Evolutionary conservation across 2,797 vertebrate genomes (phyloP).

Genomic region (Choloepus didactylus): DNA sequence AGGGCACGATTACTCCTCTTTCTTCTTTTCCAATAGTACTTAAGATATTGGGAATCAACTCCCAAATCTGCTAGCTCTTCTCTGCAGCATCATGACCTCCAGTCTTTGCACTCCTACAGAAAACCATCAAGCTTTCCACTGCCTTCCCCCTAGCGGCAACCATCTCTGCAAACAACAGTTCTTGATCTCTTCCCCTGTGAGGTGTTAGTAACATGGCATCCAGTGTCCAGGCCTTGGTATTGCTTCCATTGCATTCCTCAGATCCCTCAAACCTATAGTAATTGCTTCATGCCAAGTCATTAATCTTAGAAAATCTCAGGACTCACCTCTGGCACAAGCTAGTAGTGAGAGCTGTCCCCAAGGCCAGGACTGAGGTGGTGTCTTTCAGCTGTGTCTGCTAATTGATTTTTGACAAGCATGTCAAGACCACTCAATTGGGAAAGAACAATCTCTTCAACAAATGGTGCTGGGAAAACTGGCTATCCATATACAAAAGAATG

Average conservation of each 20-base stretch:
- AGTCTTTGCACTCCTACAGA: background rate
- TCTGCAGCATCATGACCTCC: slow-evolving; percentile 6
- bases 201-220: background rate
- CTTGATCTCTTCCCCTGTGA: slow-evolving; percentile 2
- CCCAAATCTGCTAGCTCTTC: background rate
- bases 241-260: background rate
- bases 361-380: background rate
- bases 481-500: no score
- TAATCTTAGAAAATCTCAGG: background rate
- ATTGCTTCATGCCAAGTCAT: background rate
- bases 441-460: no score
- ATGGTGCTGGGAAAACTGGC: no score
- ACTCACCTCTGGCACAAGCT: background rate
- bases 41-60: slow-evolving; percentile 44
- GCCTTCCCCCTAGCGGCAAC: slow-evolving; percentile 24
- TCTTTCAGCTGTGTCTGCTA: background rate
- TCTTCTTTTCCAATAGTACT: slow-evolving; percentile 58
- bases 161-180: slow-evolving; percentile 41
- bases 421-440: no score
- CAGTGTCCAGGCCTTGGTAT: background rate
- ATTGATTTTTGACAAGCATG: no score
- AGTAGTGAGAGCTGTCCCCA: background rate
- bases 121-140: slow-evolving; percentile 52
- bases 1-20: slow-evolving; percentile 45
- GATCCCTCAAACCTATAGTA: background rate